Percentiles rank a stretch among this genome's conserved stretches.
Evolutionary conservation across 2,113 vertebrate genomes (phyloP).

Genomic region (Antechinus stuartii): DNA sequence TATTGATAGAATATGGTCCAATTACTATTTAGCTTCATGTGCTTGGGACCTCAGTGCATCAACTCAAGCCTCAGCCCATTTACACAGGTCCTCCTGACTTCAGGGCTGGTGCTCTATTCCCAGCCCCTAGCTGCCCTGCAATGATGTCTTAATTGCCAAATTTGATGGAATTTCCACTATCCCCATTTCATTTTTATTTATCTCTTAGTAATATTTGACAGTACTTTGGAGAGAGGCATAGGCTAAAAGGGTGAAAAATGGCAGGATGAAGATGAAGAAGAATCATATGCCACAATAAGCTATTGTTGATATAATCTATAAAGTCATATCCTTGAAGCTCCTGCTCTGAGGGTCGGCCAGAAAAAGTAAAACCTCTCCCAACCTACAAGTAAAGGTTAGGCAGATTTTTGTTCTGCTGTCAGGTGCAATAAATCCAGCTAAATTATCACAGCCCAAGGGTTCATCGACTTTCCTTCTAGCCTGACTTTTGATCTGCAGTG

Average conservation of each 20-base stretch:
- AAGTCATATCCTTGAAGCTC: neutral
- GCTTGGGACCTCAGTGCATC: too few relatives aligned
- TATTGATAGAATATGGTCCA: too few relatives aligned
- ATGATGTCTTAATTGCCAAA: neutral
- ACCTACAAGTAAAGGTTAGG: neutral
- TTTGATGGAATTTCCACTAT: neutral
- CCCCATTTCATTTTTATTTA: neutral
- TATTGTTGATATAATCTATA: neutral
- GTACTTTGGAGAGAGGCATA: neutral
- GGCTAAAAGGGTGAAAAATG: neutral
- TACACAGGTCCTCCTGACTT: too few relatives aligned
- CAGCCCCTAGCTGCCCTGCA: too few relatives aligned
- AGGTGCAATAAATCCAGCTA: neutral
- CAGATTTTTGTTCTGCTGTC: neutral
- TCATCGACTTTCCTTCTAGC: neutral
- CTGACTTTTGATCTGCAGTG: neutral
- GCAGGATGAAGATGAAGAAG: neutral
- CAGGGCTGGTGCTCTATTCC: too few relatives aligned
- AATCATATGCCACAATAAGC: neutral
- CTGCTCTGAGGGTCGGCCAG: neutral
- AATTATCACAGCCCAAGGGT: neutral
- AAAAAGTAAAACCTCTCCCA: neutral
- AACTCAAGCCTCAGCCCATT: too few relatives aligned
- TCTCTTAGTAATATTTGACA: neutral
- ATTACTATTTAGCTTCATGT: too few relatives aligned